Conservation (phyloP, 2,113 vertebrate genomes). For the Nycticryphes semicollaris region DNA sequence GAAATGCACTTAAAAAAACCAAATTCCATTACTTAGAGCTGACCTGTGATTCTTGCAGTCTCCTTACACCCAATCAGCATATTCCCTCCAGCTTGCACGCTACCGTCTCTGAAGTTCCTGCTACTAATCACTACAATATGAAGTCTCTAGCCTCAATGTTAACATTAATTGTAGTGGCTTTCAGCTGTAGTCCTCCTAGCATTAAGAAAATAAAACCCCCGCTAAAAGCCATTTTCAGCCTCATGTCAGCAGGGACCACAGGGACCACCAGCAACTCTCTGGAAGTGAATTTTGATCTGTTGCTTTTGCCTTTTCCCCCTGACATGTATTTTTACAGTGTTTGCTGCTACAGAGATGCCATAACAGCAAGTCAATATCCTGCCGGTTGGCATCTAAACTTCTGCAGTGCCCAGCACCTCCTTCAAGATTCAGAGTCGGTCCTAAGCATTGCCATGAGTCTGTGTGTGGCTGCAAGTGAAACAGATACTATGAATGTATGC, state of each 20-base stretch:
- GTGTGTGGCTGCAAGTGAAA: not conserved
- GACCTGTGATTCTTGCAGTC: conserved; percentile 4
- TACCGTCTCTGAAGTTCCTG: conserved; percentile 44
- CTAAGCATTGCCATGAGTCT: not conserved
- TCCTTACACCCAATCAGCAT: not conserved
- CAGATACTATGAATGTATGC: not conserved
- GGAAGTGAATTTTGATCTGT: not conserved
- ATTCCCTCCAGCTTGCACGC: conserved; percentile 25
- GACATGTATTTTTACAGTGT: not conserved
- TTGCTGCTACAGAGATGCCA: not conserved
- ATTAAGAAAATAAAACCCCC: conserved; percentile 17
- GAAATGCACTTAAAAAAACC: not conserved
- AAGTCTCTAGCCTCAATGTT: conserved; percentile 24
- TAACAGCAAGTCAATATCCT: not conserved
- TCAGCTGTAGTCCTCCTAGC: conserved; percentile 26
- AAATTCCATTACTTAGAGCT: conserved; percentile 21
- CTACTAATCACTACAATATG: conserved; percentile 54
- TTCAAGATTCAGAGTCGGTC: not conserved
- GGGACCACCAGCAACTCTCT: conserved; percentile 9
- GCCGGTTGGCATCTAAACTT: not conserved
- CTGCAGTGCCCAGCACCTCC: not conserved
- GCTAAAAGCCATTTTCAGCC: conserved; percentile 25
- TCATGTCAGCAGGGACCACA: not conserved
- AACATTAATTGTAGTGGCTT: conserved; percentile 42
- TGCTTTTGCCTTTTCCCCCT: not conserved